phyloP scores from a whole-genome alignment of 2,797 vertebrate genomes.

The Ctenosaura bakeri region DNA sequence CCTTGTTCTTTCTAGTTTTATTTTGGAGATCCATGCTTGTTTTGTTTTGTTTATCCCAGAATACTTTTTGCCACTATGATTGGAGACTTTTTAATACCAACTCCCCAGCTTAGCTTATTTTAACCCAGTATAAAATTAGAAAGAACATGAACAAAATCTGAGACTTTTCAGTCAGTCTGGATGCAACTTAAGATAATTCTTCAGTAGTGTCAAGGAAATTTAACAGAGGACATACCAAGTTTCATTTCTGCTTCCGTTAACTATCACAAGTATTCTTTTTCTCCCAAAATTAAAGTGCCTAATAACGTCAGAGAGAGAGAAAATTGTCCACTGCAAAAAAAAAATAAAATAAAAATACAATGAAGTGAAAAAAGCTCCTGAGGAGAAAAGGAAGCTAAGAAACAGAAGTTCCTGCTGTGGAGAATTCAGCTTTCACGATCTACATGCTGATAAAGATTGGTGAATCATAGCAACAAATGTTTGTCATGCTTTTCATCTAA shows the following conservation, averaged over 20 bases:
- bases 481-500: background rate
- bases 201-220: background rate
- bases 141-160: no score
- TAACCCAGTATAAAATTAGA: no score
- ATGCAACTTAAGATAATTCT: no score
- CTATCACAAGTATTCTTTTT: background rate
- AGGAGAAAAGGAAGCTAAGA: background rate
- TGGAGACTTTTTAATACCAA: no score
- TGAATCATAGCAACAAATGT: background rate
- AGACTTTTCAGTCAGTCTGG: no score
- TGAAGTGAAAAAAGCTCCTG: slow-evolving; percentile 1
- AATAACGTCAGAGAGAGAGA: background rate
- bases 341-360: background rate
- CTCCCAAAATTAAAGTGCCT: background rate
- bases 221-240: background rate
- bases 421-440: background rate
- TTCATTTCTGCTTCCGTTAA: background rate
- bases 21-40: no score
- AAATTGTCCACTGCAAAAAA: background rate
- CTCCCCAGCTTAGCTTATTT: no score
- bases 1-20: no score
- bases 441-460: background rate
- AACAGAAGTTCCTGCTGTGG: background rate
- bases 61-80: no score
- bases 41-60: no score